Conservation (phyloP, 2,113 vertebrate genomes). For the Mungos mungo region DNA sequence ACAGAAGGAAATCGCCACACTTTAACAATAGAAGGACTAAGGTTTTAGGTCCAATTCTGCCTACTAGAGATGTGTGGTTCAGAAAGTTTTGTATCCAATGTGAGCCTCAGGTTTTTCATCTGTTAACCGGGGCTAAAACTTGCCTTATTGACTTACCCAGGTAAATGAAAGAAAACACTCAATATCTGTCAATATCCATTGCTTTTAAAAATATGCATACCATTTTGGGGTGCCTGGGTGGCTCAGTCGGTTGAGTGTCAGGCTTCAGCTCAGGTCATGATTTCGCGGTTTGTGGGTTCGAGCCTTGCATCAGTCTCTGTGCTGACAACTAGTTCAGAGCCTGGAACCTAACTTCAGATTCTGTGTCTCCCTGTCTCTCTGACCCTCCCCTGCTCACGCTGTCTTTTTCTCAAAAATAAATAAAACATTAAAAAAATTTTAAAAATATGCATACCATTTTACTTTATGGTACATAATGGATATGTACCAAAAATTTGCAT, state of each 20-base stretch:
- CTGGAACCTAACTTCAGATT: no score
- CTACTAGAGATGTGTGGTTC: not conserved
- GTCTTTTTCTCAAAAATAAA: no score
- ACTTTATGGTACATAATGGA: not conserved
- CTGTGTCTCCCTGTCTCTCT: no score
- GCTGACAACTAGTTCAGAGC: no score
- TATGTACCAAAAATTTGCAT: not conserved
- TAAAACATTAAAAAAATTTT: not conserved
- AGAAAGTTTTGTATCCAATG: not conserved
- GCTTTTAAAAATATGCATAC: not conserved
- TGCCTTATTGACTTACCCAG: constrained; percentile 41
- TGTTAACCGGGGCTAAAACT: not conserved
- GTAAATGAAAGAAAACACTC: not conserved
- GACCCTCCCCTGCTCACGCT: no score
- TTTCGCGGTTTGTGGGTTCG: no score
- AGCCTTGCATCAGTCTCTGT: no score
- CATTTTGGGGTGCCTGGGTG: not conserved
- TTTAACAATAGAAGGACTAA: not conserved
- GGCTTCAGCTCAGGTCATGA: no score
- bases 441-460: not conserved
- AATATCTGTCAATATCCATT: not conserved
- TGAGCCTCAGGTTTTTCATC: not conserved
- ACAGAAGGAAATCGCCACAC: not conserved
- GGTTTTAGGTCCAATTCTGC: not conserved
- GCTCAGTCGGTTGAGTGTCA: no score